These are phyloP conservation scores for Lucinisca nassula DNA, from an alignment of 2,888 invertebrate species.

Conservation along the genomic window DNA sequence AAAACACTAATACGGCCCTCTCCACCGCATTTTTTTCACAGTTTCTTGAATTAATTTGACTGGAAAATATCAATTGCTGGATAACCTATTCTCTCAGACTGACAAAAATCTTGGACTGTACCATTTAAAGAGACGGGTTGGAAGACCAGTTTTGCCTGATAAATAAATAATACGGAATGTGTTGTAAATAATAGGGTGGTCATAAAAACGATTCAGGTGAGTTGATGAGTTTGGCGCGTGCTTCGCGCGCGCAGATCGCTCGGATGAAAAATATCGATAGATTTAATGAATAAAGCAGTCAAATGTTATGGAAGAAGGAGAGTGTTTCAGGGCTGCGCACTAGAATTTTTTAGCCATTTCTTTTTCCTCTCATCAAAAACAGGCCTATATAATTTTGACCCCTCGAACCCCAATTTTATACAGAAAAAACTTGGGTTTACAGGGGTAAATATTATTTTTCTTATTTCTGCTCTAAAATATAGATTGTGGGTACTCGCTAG, in stretches of 20 bases:
- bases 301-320: neutral
- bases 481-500: too few species aligned
- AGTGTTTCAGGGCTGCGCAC: neutral
- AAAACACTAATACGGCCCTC: too few species aligned
- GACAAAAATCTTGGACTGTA: neutral
- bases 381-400: too few species aligned
- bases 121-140: neutral
- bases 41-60: too few species aligned
- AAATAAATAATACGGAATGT: neutral
- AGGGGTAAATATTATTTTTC: too few species aligned
- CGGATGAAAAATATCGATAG: neutral
- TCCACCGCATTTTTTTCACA: too few species aligned
- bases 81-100: too few species aligned
- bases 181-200: neutral
- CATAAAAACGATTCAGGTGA: slow-evolving; percentile 1
- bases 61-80: too few species aligned
- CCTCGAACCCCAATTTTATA: too few species aligned
- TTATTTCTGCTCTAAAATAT: too few species aligned
- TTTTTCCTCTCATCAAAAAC: too few species aligned
- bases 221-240: slow-evolving; percentile 2
- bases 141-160: neutral
- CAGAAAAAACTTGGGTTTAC: too few species aligned
- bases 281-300: slow-evolving; percentile 1
- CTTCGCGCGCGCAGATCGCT: neutral
- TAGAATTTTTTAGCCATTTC: neutral